These are phyloP conservation scores for Neomorphus geoffroyi DNA, from an alignment of 2,797 vertebrate species.

Conservation along the genomic window DNA sequence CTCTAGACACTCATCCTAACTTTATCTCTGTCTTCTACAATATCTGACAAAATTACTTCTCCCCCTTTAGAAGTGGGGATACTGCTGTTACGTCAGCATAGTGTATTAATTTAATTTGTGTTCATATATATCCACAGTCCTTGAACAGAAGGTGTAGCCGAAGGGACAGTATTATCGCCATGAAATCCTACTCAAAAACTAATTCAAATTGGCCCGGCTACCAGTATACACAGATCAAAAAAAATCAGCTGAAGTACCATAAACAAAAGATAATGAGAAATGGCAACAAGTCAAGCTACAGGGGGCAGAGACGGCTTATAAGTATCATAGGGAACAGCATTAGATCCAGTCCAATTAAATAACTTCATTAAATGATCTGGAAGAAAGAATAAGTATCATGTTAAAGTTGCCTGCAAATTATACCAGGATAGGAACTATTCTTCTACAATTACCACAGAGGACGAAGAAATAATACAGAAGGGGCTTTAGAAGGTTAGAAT, in stretches of 20 bases:
- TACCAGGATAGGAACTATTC: slow-evolving; percentile 16
- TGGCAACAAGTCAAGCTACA: slow-evolving; percentile 10
- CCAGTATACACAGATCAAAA: neutral
- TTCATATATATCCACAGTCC: neutral
- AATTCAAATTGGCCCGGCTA: slow-evolving; percentile 4
- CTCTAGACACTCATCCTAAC: neutral
- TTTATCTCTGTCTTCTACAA: neutral
- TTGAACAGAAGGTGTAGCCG: neutral
- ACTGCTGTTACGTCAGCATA: neutral
- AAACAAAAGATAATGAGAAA: slow-evolving; percentile 54
- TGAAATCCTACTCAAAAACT: slow-evolving; percentile 1
- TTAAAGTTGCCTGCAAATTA: neutral
- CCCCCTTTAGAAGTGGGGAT: neutral
- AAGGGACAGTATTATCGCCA: neutral
- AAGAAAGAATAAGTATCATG: neutral
- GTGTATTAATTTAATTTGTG: neutral
- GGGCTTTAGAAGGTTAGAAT: neutral
- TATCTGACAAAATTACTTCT: neutral
- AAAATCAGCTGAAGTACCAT: neutral
- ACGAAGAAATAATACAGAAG: neutral
- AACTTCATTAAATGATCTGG: slow-evolving; percentile 29
- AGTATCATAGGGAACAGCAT: neutral
- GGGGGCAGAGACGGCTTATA: neutral
- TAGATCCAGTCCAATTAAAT: slow-evolving; percentile 20
- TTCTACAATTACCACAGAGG: neutral